These are phyloP conservation scores for Lamellibrachia luymesi DNA, from an alignment of 1,140 invertebrate genomes.

Conservation along the genomic window DNA sequence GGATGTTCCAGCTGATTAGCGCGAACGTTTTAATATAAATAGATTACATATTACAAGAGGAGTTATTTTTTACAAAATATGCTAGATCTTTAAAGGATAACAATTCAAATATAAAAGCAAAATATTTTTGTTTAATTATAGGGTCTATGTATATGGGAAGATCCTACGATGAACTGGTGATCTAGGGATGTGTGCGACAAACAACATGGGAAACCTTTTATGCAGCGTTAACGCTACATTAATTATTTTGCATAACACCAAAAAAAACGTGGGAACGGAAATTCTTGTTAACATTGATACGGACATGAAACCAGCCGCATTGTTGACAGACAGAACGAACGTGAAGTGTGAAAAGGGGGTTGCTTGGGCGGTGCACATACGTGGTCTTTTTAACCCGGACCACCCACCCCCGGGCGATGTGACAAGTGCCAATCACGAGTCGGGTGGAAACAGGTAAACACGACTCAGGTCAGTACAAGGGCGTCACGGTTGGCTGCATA, in stretches of 20 bases:
- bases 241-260: background rate
- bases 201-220: background rate
- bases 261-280: background rate
- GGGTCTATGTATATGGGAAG: background rate
- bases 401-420: background rate
- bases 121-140: no score
- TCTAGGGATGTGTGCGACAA: background rate
- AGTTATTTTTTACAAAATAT: no score
- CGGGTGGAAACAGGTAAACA: background rate
- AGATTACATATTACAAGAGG: no score
- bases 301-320: background rate
- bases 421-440: background rate
- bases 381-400: background rate
- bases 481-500: background rate
- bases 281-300: background rate
- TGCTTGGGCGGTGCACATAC: background rate
- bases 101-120: no score
- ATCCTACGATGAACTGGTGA: background rate
- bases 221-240: background rate
- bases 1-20: no score
- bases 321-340: background rate
- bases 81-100: no score
- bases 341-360: conserved; percentile 3
- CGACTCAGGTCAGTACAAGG: background rate
- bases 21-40: no score